Evolutionary conservation across 2,113 vertebrate genomes (phyloP).

Genomic region (Varanus komodoensis): DNA sequence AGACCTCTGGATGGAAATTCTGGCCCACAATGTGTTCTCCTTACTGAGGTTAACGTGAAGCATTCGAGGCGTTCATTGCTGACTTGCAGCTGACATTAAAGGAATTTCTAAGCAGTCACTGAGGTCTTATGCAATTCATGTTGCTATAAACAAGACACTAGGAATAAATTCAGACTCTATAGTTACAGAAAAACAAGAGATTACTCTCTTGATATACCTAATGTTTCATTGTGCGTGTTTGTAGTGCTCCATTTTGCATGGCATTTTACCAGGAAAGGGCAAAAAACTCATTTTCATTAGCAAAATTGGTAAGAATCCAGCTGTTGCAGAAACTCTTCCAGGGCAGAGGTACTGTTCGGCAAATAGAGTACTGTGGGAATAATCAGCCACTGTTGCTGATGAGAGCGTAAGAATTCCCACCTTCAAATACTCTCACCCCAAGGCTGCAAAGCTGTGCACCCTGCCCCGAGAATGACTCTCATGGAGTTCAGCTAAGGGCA

Average conservation of each 20-base stretch:
- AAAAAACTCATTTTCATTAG: background rate
- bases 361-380: background rate
- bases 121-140: constrained; percentile 1
- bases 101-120: background rate
- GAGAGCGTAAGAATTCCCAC: background rate
- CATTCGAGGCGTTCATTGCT: background rate
- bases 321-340: background rate
- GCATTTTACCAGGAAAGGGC: background rate
- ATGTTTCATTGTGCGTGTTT: background rate
- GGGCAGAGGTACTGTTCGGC: background rate
- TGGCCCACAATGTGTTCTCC: background rate
- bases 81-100: constrained; percentile 6
- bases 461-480: background rate
- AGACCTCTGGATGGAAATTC: background rate
- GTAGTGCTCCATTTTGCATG: background rate
- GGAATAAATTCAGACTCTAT: constrained; percentile 22
- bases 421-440: background rate
- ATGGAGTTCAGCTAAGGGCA: background rate
- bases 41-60: background rate
- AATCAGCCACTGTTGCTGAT: background rate
- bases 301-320: background rate
- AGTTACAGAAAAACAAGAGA: fast-evolving
- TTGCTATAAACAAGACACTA: constrained; percentile 17
- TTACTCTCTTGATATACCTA: background rate
- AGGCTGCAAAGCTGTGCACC: background rate